Base-by-base conservation (phyloP, 2,888 invertebrate species). In the Lepidocyrtoides sp. region DNA sequence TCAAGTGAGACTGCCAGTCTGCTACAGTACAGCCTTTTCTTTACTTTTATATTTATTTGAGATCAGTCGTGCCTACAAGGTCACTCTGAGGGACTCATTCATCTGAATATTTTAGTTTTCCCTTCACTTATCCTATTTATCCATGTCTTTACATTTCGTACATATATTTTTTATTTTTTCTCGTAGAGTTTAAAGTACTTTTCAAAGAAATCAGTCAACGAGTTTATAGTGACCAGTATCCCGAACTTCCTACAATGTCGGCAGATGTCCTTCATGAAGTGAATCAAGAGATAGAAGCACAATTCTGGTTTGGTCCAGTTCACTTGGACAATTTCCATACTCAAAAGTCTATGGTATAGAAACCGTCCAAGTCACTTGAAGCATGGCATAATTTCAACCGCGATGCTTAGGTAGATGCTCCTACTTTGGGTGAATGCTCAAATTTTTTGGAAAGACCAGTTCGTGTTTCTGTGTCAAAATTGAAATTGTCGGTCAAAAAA, bases 391-490 rank as follows among this genome's bases (percentile, higher is more conserved):
- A 79, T 79, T 79, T 54, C 23, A 54, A 79, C 51, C 54, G 29
- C 51, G 12, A 12, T 26, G 26, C 32, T 36, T 36, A 36, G 36
- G 7, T 36, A 36, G 7, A 36, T 36, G 36, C 36, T 2, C 36
- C 36, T 36, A 72, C 72, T 69, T 36, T n/a, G n/a, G 32, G 23
- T 23, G 57, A 20, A 66, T 29, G n/a, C 32, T 32, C 4, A 66
- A 69, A 41, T 41, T 72, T 72, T 72, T 44, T 20, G n/a, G n/a
- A n/a, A 72, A 72, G 41, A 17, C 20, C 23, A 26, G 83, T 63
- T 60, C 89, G 89, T 89, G 83, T 84, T 75, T 77, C 63, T 84
- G 83, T 89, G 89, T 84, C 84, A 89, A 83, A 89, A 72, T 82
- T 69, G 44, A 83, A 82, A 75, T 89, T 81, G 88, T 51, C 79